Evolutionary conservation across 2,797 vertebrate species (phyloP), one percentile per base, ranked within the genome.

Genomic region (Tragopan temminckii): DNA sequence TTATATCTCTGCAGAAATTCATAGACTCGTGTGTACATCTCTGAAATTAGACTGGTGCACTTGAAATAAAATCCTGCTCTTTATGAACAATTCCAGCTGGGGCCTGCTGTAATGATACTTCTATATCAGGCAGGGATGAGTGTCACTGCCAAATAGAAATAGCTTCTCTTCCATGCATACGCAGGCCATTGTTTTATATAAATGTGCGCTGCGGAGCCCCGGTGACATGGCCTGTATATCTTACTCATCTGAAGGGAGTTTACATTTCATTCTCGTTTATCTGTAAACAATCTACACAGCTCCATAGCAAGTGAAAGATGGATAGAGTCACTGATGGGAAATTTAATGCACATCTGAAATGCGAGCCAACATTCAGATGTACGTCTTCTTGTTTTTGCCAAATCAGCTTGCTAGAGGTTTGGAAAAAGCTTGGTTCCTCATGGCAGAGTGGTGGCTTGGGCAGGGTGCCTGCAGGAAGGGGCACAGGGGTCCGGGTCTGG

Each of bases 1-100:
- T 27, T 23, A n/a, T 40, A 9, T 77, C 74, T 92, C 46, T 80
- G 40, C 46, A 86, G 89, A 90, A 92, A 87, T 71, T 62, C 84
- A 38, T 67, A 29, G 42, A 29, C 13, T 64, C 5, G 1, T 68
- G n/a, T 67, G 57, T 20, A 18, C 35, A 14, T 62, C 84, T 82
- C 61, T 55, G 36, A 45, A 90, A 86, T 93, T 82, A 85, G 35
- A 66, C 75, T 42, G 31, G 45, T 57, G 45, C 57, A 40, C 84
- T 92, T 87, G 83, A 90, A 92, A 93, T 85, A 89, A 96, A 95
- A 62, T 53, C 68, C 75, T 68, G 85, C 71, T 35, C 69, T 92
- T 90, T 38, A 80, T 52, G 80, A 94, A 80, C 59, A 67, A 46
- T 79, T 80, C 69, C 85, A 89, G 52, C 64, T 88, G 67, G 74